Conservation (phyloP, 2,797 vertebrate species). For the Semotilus atromaculatus region DNA sequence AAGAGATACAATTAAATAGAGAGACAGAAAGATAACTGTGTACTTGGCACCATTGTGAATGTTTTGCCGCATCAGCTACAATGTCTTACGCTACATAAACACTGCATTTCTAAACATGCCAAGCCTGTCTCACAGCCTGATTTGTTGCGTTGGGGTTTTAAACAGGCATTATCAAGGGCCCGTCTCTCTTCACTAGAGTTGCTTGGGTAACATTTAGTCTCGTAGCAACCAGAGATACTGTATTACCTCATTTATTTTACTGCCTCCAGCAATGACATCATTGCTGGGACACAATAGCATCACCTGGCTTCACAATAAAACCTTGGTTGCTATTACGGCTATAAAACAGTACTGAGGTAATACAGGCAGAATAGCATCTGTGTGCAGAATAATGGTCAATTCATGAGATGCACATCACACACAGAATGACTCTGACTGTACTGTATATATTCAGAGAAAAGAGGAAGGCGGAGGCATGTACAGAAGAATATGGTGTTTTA, state of each 20-base stretch:
- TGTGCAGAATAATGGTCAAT: conserved; percentile 29
- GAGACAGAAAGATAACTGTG: background rate
- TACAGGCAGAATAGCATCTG: conserved; percentile 11
- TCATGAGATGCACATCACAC: background rate
- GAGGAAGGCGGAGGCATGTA: background rate
- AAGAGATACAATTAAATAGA: background rate
- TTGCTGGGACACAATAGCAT: conserved; percentile 12
- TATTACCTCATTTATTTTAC: conserved; percentile 63
- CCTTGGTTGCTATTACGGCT: background rate
- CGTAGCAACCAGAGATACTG: conserved; percentile 60
- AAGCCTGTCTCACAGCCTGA: conserved; percentile 49
- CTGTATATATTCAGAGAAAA: background rate
- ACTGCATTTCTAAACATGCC: conserved; percentile 47
- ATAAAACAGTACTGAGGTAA: background rate
- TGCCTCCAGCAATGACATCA: conserved; percentile 55
- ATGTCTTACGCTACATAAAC: conserved; percentile 24
- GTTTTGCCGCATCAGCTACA: background rate
- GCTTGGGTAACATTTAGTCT: conserved; percentile 38
- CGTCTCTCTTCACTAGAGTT: conserved; percentile 36
- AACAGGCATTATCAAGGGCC: conserved; percentile 16
- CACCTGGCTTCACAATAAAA: conserved; percentile 32
- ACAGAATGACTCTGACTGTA: background rate
- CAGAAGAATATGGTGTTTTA: background rate
- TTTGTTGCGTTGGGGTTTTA: conserved; percentile 37
- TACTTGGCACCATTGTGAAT: background rate